Percentiles rank a stretch among this genome's conserved stretches.
Evolutionary conservation across 2,113 vertebrate species (phyloP).

Genomic region (Parotia lawesii): DNA sequence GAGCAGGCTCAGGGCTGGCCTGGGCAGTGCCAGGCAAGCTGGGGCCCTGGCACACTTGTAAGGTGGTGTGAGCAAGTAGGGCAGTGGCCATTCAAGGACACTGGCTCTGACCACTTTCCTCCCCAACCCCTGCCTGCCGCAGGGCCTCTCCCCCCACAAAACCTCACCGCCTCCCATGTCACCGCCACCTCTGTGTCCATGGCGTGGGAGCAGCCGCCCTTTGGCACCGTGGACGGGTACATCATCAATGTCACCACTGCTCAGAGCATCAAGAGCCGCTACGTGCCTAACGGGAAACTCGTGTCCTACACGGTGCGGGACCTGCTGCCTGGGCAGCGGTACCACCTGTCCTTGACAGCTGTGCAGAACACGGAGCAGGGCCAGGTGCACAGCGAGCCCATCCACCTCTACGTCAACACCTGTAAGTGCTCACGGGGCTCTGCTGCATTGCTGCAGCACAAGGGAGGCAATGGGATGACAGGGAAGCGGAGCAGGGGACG

Average conservation of each 20-base stretch:
- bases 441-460: not conserved
- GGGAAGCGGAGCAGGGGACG: rapidly evolving
- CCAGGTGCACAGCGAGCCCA: constrained; percentile 84
- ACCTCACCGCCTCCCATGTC: constrained; percentile 83
- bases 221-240: constrained; percentile 79
- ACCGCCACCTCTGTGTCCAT: constrained; percentile 81
- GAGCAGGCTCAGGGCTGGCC: not conserved
- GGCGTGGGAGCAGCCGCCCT: constrained; percentile 77
- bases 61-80: not conserved
- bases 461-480: rapidly evolving
- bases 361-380: constrained; percentile 80
- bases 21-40: rapidly evolving
- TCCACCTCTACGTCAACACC: constrained; percentile 83
- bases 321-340: constrained; percentile 81
- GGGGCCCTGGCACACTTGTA: not conserved
- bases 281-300: constrained; percentile 83
- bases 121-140: not conserved
- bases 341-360: constrained; percentile 81
- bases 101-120: not conserved
- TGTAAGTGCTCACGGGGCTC: constrained; percentile 71
- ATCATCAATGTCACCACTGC: constrained; percentile 89
- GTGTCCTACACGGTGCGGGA: constrained; percentile 83
- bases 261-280: constrained; percentile 89
- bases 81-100: rapidly evolving
- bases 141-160: constrained; percentile 89